These are phyloP conservation scores for Habrosyne pyritoides DNA, from an alignment of 2,888 invertebrate species.

Conservation along the genomic window DNA sequence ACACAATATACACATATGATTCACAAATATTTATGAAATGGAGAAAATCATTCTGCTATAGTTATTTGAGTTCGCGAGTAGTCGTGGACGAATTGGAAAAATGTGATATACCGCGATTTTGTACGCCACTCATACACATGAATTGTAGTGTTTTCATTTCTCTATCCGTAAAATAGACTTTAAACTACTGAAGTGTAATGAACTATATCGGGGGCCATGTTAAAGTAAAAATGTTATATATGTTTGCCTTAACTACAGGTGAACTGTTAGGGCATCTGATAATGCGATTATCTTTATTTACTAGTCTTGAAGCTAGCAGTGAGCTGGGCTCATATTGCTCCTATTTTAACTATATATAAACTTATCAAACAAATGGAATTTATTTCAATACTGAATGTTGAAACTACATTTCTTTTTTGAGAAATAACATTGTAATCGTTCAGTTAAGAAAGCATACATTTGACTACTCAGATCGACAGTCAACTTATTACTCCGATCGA, in stretches of 20 bases:
- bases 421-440: neutral
- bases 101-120: slow-evolving; percentile 44
- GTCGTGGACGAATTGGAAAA: slow-evolving; percentile 33
- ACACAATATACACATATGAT: neutral
- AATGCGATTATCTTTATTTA: neutral
- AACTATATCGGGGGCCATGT: slow-evolving; percentile 13
- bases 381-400: neutral
- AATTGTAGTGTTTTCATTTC: slow-evolving; percentile 28
- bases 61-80: slow-evolving; percentile 15
- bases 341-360: neutral
- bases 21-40: neutral
- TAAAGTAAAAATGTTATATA: slow-evolving; percentile 5
- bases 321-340: neutral
- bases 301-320: slow-evolving; percentile 7
- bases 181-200: slow-evolving; percentile 16
- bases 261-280: neutral
- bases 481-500: neutral
- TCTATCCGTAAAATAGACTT: slow-evolving; percentile 17
- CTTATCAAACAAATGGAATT: neutral
- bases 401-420: neutral
- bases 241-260: neutral
- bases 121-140: slow-evolving; percentile 35
- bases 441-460: neutral
- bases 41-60: neutral
- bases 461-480: neutral